Evolutionary conservation across 2,888 invertebrate species (phyloP), one percentile per base, ranked within the genome.

Genomic region (Callyntrura sp.): DNA sequence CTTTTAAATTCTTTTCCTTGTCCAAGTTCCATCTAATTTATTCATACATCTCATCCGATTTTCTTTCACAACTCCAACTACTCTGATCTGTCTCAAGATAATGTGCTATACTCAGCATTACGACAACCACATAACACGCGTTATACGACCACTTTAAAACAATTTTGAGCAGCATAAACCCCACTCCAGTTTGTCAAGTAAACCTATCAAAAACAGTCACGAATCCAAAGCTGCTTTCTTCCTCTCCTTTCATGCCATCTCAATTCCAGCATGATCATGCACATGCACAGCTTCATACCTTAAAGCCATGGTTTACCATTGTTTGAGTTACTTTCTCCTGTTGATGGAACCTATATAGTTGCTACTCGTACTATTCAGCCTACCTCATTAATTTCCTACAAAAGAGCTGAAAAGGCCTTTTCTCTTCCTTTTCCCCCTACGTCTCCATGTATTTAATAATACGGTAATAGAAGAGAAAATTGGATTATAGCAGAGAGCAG

Each of bases 381-480:
- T 62, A 62, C 60, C 82, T 82, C 62, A 82, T 82, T 82, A 82
- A 82, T 65, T 82, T 45, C 23, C 35, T 82, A 43, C 57, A 57
- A 70, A 70, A 45, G 79, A 57, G 25, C 57, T 57, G 57, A 28
- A 82, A 65, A 82, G 82, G n/a, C 48, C 14, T 78, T 48, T 51
- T 28, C 35, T 35, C 43, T 45, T n/a, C n/a, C n/a, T 28, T 35
- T 25, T 55, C 43, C 35, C 51, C 28, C n/a, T n/a, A n/a, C n/a
- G n/a, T 68, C 55, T 35, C 70, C 70, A 45, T 45, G 57, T 60
- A 55, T 83, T 68, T 83, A 83, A 51, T 83, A 83, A 83, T 83
- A 68, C 25, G 60, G 76, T 85, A 73, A 76, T 55, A 85, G 70
- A 14, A 55, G 76, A 45, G 62, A 57, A 88, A 82, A 88, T 88